These are phyloP conservation scores for Philypnodon macrostomus DNA, from an alignment of 2,797 vertebrate genomes.

Conservation along the genomic window DNA sequence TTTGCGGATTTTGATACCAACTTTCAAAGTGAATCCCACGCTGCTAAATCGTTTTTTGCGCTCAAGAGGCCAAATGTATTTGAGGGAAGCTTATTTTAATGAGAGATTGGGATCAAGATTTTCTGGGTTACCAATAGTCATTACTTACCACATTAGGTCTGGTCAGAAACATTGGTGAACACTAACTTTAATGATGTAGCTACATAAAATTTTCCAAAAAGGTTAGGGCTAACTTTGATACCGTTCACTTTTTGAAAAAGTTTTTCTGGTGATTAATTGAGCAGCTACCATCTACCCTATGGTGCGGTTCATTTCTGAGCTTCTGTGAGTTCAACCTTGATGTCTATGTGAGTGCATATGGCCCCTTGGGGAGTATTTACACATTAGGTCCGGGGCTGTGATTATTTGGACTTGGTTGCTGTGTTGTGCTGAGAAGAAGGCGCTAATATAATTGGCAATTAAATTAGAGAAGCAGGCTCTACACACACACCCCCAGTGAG, in stretches of 20 bases:
- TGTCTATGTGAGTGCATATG: constrained; percentile 24
- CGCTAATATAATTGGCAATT: constrained; percentile 76
- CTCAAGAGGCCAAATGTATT: background rate
- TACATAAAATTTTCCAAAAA: background rate
- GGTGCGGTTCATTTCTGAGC: constrained; percentile 27
- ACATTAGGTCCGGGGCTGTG: constrained; percentile 67
- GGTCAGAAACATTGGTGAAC: background rate
- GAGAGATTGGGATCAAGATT: background rate
- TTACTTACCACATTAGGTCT: background rate
- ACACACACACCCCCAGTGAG: constrained; percentile 46
- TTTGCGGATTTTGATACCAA: constrained; percentile 25
- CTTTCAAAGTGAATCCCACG: constrained; percentile 18
- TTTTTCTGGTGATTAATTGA: constrained; percentile 15
- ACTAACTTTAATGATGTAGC: background rate
- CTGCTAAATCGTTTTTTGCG: constrained; percentile 1
- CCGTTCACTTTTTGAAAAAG: background rate
- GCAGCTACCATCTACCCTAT: constrained; percentile 1
- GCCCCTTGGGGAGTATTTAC: constrained; percentile 66
- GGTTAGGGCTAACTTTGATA: background rate
- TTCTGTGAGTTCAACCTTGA: constrained; percentile 27
- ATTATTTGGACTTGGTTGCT: constrained; percentile 70
- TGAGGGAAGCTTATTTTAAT: constrained; percentile 4
- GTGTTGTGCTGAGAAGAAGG: constrained; percentile 58
- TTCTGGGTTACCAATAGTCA: too few species aligned
- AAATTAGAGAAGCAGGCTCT: constrained; percentile 65